These are phyloP conservation scores for Silurus lanzhouensis DNA, from an alignment of 2,797 vertebrate species.

Conservation along the genomic window DNA sequence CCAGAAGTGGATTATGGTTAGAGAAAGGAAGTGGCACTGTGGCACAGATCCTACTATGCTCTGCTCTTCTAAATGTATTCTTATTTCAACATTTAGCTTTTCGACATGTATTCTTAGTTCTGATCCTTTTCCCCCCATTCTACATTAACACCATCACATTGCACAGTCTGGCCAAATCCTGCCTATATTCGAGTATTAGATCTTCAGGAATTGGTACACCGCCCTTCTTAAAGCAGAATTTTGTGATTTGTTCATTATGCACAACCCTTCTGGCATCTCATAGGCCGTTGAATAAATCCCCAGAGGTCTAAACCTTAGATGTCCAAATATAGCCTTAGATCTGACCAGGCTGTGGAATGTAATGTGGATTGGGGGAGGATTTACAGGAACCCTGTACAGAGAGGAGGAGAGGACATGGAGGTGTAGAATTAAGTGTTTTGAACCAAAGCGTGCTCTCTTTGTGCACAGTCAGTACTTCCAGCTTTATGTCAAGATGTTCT, in stretches of 20 bases:
- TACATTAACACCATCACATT: constrained; percentile 48
- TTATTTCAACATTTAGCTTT: background rate
- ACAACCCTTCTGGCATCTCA: constrained; percentile 45
- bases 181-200: constrained; percentile 63
- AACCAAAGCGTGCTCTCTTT: background rate
- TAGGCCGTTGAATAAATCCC: constrained; percentile 45
- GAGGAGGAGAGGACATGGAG: background rate
- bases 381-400: background rate
- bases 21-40: background rate
- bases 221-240: background rate
- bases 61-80: background rate
- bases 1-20: background rate
- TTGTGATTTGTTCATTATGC: constrained; percentile 33
- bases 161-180: constrained; percentile 41
- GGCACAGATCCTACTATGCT: background rate
- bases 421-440: constrained; percentile 18
- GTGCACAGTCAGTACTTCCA: background rate
- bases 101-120: background rate
- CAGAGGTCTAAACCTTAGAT: constrained; percentile 57
- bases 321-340: constrained; percentile 65
- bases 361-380: constrained; percentile 36
- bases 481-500: background rate
- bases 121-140: constrained; percentile 3
- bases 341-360: constrained; percentile 54
- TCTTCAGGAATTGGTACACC: constrained; percentile 49